These are phyloP conservation scores for Kradibia gibbosae DNA, from an alignment of 1,140 invertebrate species.

Conservation along the genomic window DNA sequence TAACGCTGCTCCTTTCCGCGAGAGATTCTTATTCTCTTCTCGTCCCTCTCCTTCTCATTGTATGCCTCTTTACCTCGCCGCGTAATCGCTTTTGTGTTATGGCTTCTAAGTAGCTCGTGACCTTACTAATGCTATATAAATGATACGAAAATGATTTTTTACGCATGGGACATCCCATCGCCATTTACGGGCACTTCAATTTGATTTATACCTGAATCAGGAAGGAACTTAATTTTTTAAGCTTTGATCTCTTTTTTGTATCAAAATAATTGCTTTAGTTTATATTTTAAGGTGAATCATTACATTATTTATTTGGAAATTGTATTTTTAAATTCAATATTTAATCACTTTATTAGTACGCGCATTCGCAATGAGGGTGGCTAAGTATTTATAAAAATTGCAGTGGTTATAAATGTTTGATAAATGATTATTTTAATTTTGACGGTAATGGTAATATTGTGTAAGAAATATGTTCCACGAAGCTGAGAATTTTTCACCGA, in stretches of 20 bases:
- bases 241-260: too few relatives aligned
- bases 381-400: too few relatives aligned
- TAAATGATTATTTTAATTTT: not conserved
- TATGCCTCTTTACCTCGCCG: not conserved
- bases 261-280: too few relatives aligned
- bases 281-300: too few relatives aligned
- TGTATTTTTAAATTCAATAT: too few relatives aligned
- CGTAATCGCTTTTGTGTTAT: slow-evolving; percentile 39
- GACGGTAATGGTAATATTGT: not conserved
- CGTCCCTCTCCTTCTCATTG: not conserved
- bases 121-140: slow-evolving; percentile 26
- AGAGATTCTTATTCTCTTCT: not conserved
- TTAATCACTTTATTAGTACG: too few relatives aligned
- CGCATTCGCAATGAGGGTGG: too few relatives aligned
- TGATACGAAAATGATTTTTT: slow-evolving; percentile 5
- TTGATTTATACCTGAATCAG: not conserved
- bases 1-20: not conserved
- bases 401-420: too few relatives aligned
- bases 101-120: slow-evolving; percentile 3
- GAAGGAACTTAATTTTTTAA: not conserved
- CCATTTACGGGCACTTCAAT: not conserved
- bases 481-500: slow-evolving; percentile 1
- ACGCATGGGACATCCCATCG: not conserved
- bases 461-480: not conserved
- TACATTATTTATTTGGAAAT: too few relatives aligned